phyloP scores from a whole-genome alignment of 2,113 vertebrate species.

The Diphyllodes magnificus region DNA sequence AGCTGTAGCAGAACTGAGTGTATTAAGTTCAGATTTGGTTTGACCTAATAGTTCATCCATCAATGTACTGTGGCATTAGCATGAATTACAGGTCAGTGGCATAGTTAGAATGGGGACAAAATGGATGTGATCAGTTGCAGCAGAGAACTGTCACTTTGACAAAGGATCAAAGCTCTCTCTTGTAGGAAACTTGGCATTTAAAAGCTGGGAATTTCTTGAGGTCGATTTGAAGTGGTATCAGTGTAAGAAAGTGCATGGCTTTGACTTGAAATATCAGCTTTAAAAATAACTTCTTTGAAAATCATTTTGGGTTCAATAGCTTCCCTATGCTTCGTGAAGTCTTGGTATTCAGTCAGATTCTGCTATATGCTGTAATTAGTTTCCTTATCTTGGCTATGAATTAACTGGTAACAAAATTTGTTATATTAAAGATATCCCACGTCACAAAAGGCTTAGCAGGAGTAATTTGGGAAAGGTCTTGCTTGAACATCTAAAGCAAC shows the following conservation, averaged over 20 bases:
- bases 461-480: neutral
- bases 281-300: neutral
- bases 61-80: neutral
- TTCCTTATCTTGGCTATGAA: neutral
- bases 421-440: neutral
- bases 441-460: neutral
- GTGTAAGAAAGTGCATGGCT: neutral
- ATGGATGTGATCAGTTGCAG: neutral
- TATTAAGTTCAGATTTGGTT: neutral
- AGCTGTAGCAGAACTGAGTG: neutral
- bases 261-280: neutral
- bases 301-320: neutral
- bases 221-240: neutral
- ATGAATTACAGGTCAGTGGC: neutral
- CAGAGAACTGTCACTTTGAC: neutral
- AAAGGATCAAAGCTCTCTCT: neutral
- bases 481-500: neutral
- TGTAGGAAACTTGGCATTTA: neutral
- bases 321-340: neutral
- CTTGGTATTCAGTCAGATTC: rapidly evolving
- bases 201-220: neutral
- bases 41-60: neutral
- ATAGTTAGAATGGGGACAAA: neutral
- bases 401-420: neutral
- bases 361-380: neutral